Base-by-base conservation (phyloP, 2,113 vertebrate genomes). In the Peromyscus leucopus region DNA sequence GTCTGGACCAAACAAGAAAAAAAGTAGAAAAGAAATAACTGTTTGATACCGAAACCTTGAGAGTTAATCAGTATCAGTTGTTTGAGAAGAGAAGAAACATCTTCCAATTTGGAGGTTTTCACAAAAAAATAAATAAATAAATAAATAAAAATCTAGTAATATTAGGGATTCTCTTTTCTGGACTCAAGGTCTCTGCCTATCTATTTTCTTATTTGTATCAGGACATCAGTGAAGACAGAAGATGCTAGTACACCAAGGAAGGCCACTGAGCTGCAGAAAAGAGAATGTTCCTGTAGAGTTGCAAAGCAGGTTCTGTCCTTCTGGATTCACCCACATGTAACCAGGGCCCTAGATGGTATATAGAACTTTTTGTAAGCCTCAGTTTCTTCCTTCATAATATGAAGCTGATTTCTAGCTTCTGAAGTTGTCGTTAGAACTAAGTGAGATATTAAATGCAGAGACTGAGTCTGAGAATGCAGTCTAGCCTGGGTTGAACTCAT, bases 201-300 rank as follows among this genome's bases (percentile, higher is more conserved):
- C 31, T 69, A 16, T 51, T 79, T 39, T 85, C 65, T 90, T 76
- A 69, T 88, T 87, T 96, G 51, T n/a, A 48, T 67, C 57, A 79
- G 79, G 26, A 59, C 13, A 94, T 51, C 87, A 79, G 74, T 79
- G 31, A 91, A 85, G 0, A 90, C 33, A 91, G 2, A 82, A 46
- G 26, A 67, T 48, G 31, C 17, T 83, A 1, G n/a, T 90, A 17
- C 69, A 61, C 21, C 57, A 75, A 80, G n/a, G 48, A 90, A 91
- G 13, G 6, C 21, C 91, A 57, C 80, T 86, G 33, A 75, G 59
- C 7, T 55, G 28, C 55, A 96, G 63, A 11, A 59, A 95, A 88
- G 6, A n/a, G 72, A 46, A 55, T 17, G 71, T 19, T 26, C 9
- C 16, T 4, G 33, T n/a, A 42, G 63, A 69, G 24, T 48, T 71